Evolutionary conservation across 2,113 vertebrate species (phyloP).

Genomic region (Telmatochromis brachygnathus): DNA sequence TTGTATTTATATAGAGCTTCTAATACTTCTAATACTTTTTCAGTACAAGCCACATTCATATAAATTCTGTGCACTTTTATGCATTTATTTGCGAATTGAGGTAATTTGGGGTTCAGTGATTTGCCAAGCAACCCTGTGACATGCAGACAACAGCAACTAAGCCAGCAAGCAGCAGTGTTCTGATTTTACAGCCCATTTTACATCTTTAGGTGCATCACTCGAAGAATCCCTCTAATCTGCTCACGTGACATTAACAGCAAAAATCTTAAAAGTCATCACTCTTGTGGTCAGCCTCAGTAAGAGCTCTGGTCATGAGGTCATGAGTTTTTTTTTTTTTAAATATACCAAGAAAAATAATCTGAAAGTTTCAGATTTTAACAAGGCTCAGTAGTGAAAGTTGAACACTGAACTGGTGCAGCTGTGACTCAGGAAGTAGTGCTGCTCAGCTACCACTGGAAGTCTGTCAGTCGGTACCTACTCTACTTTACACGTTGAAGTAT

Average conservation of each 20-base stretch:
- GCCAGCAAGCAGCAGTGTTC: background rate
- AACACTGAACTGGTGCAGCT: background rate
- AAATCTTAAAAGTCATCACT: background rate
- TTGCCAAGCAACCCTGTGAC: background rate
- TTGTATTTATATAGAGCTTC: background rate
- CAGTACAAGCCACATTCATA: background rate
- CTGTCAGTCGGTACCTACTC: background rate
- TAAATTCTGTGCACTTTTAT: background rate
- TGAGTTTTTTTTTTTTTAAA: accelerated
- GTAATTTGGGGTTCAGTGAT: background rate
- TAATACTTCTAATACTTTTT: background rate
- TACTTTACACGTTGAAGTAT: background rate
- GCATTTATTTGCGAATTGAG: background rate
- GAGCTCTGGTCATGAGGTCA: background rate
- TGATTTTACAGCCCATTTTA: background rate
- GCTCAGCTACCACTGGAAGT: background rate
- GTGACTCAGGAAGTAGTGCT: background rate
- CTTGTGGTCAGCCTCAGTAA: background rate
- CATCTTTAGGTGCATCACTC: background rate
- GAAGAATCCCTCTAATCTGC: background rate
- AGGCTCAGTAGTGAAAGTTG: background rate
- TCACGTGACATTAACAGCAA: background rate
- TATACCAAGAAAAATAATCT: background rate
- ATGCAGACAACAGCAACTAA: background rate
- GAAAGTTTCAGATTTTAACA: background rate